Evolutionary conservation across 2,888 invertebrate species (phyloP).

Genomic region (Melikaiella ostensackeni): DNA sequence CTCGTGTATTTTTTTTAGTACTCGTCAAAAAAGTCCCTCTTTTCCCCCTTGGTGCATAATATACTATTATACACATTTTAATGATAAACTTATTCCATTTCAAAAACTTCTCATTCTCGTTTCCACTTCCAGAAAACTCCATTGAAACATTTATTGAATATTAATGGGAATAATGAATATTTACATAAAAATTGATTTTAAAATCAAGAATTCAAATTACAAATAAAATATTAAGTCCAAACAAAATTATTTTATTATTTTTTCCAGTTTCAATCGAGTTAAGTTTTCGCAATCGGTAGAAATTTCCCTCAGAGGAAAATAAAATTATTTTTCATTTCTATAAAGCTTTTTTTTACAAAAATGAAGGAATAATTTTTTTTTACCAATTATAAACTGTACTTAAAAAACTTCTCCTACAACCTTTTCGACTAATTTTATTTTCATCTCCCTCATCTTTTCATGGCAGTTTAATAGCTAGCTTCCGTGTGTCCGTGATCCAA

Average conservation of each 20-base stretch:
- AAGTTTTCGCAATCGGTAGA: neutral
- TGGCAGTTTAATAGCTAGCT: constrained; percentile 76
- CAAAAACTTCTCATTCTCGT: constrained; percentile 1
- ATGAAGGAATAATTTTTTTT: neutral
- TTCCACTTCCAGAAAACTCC: constrained; percentile 8
- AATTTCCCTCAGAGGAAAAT: neutral
- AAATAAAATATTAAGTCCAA: neutral
- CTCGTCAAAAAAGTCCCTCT: too few species aligned
- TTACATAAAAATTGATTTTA: neutral
- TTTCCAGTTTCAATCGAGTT: neutral
- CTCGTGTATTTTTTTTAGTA: too few species aligned
- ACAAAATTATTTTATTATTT: neutral
- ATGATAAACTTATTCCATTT: neutral
- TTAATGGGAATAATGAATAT: neutral
- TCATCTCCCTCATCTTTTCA: constrained; percentile 60
- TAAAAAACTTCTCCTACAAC: constrained; percentile 19
- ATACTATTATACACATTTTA: neutral
- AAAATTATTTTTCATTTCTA: neutral
- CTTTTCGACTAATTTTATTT: constrained; percentile 53
- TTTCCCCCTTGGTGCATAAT: too few species aligned
- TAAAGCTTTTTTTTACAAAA: neutral
- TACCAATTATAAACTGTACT: neutral
- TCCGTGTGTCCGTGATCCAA: constrained; percentile 65
- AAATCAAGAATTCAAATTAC: neutral
- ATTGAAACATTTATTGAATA: constrained; percentile 25